Evolutionary conservation across 2,888 invertebrate species (phyloP).

Genomic region (Machimus rusticus): DNA sequence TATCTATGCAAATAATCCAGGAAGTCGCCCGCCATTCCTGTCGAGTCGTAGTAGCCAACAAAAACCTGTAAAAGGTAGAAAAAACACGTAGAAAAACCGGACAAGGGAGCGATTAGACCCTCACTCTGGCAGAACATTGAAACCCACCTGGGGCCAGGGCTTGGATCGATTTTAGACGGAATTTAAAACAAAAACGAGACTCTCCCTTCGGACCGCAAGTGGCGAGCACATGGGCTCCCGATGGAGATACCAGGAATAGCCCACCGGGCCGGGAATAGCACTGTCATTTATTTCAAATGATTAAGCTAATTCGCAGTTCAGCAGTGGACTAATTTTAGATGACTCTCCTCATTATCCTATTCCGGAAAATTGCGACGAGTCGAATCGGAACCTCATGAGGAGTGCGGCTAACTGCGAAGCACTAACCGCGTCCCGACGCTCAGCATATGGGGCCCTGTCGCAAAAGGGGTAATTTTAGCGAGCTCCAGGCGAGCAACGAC

Average conservation of each 20-base stretch:
- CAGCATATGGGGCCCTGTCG: not conserved
- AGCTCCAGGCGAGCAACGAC: not conserved
- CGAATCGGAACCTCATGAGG: not conserved
- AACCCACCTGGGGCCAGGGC: not conserved
- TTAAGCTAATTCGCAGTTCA: not conserved
- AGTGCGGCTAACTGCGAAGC: not conserved
- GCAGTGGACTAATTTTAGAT: not conserved
- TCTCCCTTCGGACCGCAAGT: not conserved
- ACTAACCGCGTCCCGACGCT: not conserved
- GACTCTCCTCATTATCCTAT: not conserved
- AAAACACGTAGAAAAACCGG: not conserved
- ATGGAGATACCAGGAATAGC: not conserved
- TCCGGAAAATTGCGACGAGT: not conserved
- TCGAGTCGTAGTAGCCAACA: not conserved
- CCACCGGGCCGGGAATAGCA: not conserved
- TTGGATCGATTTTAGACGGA: not conserved
- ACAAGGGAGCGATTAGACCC: not conserved
- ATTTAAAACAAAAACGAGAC: not conserved
- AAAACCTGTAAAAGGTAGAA: not conserved
- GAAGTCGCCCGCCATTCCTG: not conserved
- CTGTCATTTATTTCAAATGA: not conserved
- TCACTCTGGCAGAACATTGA: not conserved
- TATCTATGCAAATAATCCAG: not conserved
- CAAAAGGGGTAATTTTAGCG: not conserved
- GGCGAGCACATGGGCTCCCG: not conserved